phyloP scores from a whole-genome alignment of 35 echinoderm and acorn worm genomes.

The Ophioderma brevispina region DNA sequence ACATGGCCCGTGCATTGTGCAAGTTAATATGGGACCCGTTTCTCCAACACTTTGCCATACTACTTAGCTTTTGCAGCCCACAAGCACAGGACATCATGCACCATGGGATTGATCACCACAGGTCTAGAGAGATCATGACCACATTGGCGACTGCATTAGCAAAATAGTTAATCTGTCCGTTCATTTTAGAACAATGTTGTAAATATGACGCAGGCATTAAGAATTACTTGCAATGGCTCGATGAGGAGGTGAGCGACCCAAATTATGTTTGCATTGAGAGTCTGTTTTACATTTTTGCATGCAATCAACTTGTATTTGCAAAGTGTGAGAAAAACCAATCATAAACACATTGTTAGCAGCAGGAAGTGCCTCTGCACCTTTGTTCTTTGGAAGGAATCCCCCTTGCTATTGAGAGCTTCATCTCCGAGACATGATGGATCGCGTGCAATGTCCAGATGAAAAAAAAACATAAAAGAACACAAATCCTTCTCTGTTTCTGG shows the following conservation, averaged over 20 bases:
- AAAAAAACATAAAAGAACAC: not conserved
- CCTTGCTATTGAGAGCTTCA: not conserved
- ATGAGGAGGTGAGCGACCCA: not conserved
- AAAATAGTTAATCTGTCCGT: no score
- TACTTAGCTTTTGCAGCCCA: not conserved
- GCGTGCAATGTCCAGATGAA: conserved; percentile 12
- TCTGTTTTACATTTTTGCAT: not conserved
- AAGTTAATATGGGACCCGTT: not conserved
- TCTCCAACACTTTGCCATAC: not conserved
- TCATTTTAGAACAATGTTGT: no score
- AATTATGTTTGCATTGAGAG: not conserved
- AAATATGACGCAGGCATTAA: not conserved
- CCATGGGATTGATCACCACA: not conserved
- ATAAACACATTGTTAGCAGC: not conserved
- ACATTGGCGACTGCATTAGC: not conserved
- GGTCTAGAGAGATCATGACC: not conserved
- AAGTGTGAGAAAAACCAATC: not conserved
- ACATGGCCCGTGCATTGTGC: not conserved
- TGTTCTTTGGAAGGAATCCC: conserved; percentile 1
- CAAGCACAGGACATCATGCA: not conserved
- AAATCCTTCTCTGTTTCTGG: not conserved
- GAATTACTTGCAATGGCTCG: not conserved
- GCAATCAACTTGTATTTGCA: not conserved
- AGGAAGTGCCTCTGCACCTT: not conserved
- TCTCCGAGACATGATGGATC: conserved; percentile 1